Base-by-base conservation (phyloP, 2,888 invertebrate genomes). In the Xestoiulus laeticollis region DNA sequence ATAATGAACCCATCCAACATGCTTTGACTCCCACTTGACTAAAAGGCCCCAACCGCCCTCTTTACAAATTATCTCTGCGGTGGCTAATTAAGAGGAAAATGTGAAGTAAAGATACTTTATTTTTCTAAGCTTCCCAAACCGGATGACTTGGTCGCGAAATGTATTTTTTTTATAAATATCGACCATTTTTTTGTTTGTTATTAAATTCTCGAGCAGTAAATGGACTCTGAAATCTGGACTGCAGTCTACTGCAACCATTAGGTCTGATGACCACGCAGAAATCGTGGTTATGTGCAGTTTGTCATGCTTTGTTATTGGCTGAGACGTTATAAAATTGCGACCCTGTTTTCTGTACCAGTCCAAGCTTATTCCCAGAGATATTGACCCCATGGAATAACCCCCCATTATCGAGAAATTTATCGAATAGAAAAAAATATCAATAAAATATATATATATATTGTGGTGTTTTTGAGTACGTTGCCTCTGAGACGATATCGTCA, bases 181-280 rank as follows among this genome's bases (percentile, higher is more conserved):
- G 2, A 10, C 3, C 19, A 8, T 14, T 30, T 22, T 30, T 78
- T 22, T 30, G n/a, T 10, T 3, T 78, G 14, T 26, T 78, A 78
- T 78, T 22, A 78, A 78, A 78, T 78, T 26, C 78, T 6, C 26
- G 26, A 30, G 78, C 78, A 78, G 14, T 30, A 26, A 78, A 78
- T n/a, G 59, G 26, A 22, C 26, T 48, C 5, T 6, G 78, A 78
- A 78, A 78, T 78, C 78, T 78, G 78, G 78, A 78, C 78, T n/a
- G 43, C 10, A 1, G 26, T 26, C 22, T 19, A 26, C 68, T 12
- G 68, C 68, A 22, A 14, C 48, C 78, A 78, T 78, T 78, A 78
- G 78, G 78, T 10, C 26, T 78, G 78, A 78, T 78, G 78, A 78
- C 30, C 78, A 78, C 1, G 78, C 78, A 78, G 78, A 78, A 78